These are phyloP conservation scores for Scomber japonicus DNA, from an alignment of 2,113 vertebrate species.

Conservation along the genomic window DNA sequence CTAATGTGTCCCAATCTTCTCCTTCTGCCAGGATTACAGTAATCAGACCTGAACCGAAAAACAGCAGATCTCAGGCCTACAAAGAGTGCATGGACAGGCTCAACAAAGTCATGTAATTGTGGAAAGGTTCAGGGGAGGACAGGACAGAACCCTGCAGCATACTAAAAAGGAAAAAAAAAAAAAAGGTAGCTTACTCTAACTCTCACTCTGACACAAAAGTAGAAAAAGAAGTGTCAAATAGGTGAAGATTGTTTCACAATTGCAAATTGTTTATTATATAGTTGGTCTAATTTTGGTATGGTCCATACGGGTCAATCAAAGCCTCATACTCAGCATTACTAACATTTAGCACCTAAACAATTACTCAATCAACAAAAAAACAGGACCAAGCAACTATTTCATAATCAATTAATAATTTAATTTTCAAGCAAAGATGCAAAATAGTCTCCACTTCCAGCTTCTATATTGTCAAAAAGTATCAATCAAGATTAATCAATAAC, in stretches of 20 bases:
- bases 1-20: slow-evolving; percentile 33
- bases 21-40: slow-evolving; percentile 48
- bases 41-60: slow-evolving; percentile 21
- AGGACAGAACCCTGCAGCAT: slow-evolving; percentile 31
- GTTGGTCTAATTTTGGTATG: not conserved
- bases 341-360: not conserved
- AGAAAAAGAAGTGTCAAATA: not conserved
- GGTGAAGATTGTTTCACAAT: not conserved
- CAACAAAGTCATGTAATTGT: slow-evolving; percentile 54
- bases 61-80: slow-evolving; percentile 37
- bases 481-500: too few relatives aligned
- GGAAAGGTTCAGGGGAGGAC: slow-evolving; percentile 19
- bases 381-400: too few relatives aligned
- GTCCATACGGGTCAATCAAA: not conserved
- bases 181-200: not conserved
- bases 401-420: too few relatives aligned
- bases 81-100: slow-evolving; percentile 40
- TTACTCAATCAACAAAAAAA: not conserved
- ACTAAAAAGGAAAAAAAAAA: slow-evolving; percentile 28
- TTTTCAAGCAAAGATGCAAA: too few relatives aligned
- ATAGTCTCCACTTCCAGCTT: too few relatives aligned
- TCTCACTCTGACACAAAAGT: not conserved
- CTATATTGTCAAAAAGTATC: too few relatives aligned
- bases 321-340: not conserved
- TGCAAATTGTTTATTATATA: not conserved